Evolutionary conservation across 1,140 invertebrate species (phyloP).

Genomic region (Aphelenchoides besseyi): DNA sequence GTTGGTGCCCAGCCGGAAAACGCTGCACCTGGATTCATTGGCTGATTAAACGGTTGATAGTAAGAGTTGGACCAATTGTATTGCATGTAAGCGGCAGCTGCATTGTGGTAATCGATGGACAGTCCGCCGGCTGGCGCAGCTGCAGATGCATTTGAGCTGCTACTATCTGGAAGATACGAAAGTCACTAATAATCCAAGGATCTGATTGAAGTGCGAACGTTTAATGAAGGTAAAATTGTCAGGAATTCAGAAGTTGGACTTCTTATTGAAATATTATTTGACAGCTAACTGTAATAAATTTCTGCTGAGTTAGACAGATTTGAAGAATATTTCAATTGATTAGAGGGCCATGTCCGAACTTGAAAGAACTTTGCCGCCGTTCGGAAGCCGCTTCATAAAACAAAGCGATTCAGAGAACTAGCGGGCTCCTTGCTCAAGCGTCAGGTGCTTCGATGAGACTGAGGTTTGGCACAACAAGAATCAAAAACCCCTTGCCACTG

Average conservation of each 20-base stretch:
- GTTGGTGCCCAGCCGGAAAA: slow-evolving; percentile 47
- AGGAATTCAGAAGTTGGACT: too few relatives aligned
- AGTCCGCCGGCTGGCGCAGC: slow-evolving; percentile 20
- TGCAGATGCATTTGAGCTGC: slow-evolving; percentile 18
- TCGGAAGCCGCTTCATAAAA: slow-evolving; percentile 24
- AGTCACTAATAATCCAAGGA: slow-evolving; percentile 1
- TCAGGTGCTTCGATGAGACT: background rate
- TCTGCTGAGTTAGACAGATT: background rate
- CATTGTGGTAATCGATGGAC: slow-evolving; percentile 27
- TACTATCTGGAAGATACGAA: slow-evolving; percentile 18
- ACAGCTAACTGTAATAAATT: background rate
- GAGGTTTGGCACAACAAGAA: too few relatives aligned
- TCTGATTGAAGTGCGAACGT: slow-evolving; percentile 1
- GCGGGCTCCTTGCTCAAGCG: slow-evolving; percentile 7
- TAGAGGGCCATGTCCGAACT: background rate
- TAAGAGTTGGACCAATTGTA: slow-evolving; percentile 42
- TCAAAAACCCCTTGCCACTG: too few relatives aligned
- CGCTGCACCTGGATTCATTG: slow-evolving; percentile 30
- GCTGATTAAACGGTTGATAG: slow-evolving; percentile 48
- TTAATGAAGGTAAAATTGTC: too few relatives aligned
- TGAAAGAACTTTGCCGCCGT: slow-evolving; percentile 15
- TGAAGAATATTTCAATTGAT: slow-evolving; percentile 19
- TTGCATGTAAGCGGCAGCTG: slow-evolving; percentile 41
- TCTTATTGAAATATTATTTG: too few relatives aligned
- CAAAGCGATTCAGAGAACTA: slow-evolving; percentile 7